These are phyloP conservation scores for Cecidostiba fungosa DNA, from an alignment of 2,888 invertebrate species.

Conservation along the genomic window DNA sequence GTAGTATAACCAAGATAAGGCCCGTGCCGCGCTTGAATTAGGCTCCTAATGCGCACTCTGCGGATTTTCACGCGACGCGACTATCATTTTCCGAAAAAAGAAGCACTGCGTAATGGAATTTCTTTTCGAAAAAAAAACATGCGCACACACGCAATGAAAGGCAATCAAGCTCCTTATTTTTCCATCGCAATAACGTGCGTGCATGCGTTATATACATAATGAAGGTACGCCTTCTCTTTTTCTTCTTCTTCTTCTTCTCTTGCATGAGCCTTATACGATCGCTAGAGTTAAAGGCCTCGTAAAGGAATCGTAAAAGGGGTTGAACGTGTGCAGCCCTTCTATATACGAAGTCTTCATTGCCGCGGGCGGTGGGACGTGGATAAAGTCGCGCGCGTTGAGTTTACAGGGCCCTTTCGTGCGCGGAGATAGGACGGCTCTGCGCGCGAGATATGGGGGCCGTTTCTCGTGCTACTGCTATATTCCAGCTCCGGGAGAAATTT, in stretches of 20 bases:
- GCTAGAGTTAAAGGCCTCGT: constrained; percentile 41
- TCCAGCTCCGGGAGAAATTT: constrained; percentile 8
- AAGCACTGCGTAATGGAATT: too few relatives aligned
- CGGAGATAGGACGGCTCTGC: neutral
- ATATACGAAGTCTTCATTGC: constrained; percentile 6
- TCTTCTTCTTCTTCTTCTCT: neutral
- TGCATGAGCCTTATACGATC: constrained; percentile 2
- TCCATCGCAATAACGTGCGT: constrained; percentile 8
- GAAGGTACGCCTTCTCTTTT: constrained; percentile 11
- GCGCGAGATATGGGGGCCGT: neutral
- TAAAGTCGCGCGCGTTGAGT: constrained; percentile 11
- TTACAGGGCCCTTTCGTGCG: constrained; percentile 34
- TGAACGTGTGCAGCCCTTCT: neutral
- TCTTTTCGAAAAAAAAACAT: neutral
- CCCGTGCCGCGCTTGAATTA: constrained; percentile 27
- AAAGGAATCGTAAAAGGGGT: constrained; percentile 55
- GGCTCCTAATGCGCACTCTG: neutral
- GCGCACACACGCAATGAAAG: neutral
- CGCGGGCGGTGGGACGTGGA: neutral
- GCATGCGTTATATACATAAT: constrained; percentile 11
- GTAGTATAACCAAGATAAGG: constrained; percentile 36
- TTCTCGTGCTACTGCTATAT: neutral
- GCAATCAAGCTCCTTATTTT: neutral
- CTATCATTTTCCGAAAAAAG: neutral
- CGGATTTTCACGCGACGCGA: constrained; percentile 6